Evolutionary conservation across 1,140 invertebrate genomes (phyloP).

Genomic region (Plodia interpunctella): DNA sequence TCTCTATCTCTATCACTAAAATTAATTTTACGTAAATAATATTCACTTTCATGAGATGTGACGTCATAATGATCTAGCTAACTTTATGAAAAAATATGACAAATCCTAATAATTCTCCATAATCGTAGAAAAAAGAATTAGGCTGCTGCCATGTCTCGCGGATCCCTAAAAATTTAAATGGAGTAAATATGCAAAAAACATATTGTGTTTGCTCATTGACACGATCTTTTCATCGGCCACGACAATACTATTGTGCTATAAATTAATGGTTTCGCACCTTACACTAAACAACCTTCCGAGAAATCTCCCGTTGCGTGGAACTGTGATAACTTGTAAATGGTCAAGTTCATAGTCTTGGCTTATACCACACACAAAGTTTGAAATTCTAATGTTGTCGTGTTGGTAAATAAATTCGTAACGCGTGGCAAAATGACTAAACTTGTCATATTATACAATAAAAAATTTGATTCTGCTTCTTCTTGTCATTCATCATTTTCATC

Average conservation of each 20-base stretch:
- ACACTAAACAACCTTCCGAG: constrained; percentile 28
- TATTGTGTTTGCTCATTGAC: constrained; percentile 30
- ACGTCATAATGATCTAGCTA: too few relatives aligned
- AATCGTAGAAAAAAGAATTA: too few relatives aligned
- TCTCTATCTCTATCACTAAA: too few relatives aligned
- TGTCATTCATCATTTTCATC: too few relatives aligned
- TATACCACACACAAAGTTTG: constrained; percentile 40
- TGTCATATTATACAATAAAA: too few relatives aligned
- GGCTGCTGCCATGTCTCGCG: neutral
- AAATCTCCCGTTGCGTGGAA: constrained; percentile 40
- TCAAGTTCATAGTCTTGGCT: constrained; percentile 25
- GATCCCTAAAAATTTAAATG: constrained; percentile 14
- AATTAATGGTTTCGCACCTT: constrained; percentile 51
- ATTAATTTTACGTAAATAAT: too few relatives aligned
- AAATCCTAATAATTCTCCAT: too few relatives aligned
- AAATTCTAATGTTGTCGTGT: neutral
- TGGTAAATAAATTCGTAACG: too few relatives aligned
- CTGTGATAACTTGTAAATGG: constrained; percentile 44
- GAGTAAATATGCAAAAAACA: constrained; percentile 20
- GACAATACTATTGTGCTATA: constrained; percentile 36
- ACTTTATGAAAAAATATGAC: too few relatives aligned
- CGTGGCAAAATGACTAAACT: too few relatives aligned
- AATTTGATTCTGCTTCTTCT: too few relatives aligned
- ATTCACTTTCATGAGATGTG: too few relatives aligned
- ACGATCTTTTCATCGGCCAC: constrained; percentile 37